Evolutionary conservation across 2,888 invertebrate genomes (phyloP).

Genomic region (Syrista parreyssii): DNA sequence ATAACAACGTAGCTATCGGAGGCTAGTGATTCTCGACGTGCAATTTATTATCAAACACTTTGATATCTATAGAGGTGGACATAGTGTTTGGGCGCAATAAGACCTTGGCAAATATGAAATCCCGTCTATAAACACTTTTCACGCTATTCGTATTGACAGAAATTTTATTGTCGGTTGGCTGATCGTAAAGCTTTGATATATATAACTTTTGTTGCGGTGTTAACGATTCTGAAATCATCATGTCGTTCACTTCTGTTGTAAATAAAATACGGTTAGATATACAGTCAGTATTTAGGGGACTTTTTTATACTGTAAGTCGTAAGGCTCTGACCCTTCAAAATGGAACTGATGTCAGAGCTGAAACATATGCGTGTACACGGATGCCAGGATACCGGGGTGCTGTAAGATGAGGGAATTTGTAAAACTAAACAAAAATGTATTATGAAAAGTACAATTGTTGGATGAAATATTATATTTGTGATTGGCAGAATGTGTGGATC

Average conservation of each 20-base stretch:
- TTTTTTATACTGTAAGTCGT: no score
- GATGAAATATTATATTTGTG: neutral
- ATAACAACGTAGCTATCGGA: neutral
- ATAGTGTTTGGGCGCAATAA: neutral
- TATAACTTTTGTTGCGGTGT: neutral
- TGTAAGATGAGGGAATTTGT: neutral
- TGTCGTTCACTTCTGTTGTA: neutral
- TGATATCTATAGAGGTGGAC: neutral
- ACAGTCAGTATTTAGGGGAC: neutral
- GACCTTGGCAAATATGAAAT: neutral
- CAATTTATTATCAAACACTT: neutral
- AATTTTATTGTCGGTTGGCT: neutral
- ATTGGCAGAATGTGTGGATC: slow-evolving; percentile 13
- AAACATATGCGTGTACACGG: neutral
- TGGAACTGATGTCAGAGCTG: neutral
- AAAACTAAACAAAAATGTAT: neutral
- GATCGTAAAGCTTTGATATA: neutral
- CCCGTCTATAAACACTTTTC: neutral
- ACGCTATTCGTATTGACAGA: neutral
- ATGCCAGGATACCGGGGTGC: no score
- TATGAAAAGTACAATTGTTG: no score
- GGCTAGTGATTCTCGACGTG: neutral
- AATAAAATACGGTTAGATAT: neutral
- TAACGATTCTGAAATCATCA: neutral
- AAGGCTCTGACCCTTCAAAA: neutral